Conservation (phyloP, 2,797 vertebrate species). For the Holocentrus rufus region DNA sequence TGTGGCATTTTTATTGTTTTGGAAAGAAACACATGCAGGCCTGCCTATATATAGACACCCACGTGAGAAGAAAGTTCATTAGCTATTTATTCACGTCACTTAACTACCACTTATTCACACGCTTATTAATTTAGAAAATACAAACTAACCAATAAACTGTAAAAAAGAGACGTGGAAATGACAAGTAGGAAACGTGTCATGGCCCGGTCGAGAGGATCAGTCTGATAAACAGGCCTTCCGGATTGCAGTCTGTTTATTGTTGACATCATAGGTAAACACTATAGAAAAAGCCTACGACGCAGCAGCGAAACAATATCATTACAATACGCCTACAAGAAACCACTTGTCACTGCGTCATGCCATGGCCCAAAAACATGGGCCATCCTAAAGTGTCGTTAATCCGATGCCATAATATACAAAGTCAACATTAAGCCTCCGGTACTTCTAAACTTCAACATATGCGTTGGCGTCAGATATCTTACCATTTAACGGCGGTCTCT, state of each 20-base stretch:
- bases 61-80: no score
- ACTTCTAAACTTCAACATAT: neutral
- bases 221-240: slow-evolving; percentile 46
- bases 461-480: slow-evolving; percentile 22
- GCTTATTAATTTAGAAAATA: neutral
- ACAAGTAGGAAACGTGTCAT: slow-evolving; percentile 1
- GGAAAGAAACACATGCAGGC: no score
- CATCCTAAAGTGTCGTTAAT: neutral
- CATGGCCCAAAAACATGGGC: neutral
- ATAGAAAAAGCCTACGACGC: neutral
- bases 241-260: slow-evolving; percentile 20
- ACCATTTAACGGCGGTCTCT: slow-evolving; percentile 37
- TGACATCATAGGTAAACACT: slow-evolving; percentile 9
- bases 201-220: neutral
- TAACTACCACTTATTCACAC: no score
- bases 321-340: neutral
- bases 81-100: no score
- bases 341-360: neutral
- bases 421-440: no score
- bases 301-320: neutral
- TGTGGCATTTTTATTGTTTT: no score
- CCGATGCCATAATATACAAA: no score
- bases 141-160: neutral
- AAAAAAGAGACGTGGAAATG: neutral
- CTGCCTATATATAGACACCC: no score